A percentile compares a stretch with the other conserved stretches of the same genome.
phyloP scores from a whole-genome alignment of 2,888 invertebrate genomes.

The Torymus tubicola region DNA sequence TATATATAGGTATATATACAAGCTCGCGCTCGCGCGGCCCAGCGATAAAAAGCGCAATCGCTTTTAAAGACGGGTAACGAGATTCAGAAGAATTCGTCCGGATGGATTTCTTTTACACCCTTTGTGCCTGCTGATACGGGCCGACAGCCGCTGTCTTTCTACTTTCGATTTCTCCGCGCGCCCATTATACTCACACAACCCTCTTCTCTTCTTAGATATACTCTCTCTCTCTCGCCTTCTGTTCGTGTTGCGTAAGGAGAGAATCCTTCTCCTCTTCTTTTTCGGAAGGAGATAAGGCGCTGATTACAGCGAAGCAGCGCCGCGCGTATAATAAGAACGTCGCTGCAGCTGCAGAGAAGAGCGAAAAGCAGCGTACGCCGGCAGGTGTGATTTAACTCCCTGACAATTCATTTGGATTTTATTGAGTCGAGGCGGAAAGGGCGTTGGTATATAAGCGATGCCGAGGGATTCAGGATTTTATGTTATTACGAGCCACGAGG shows the following conservation, averaged over 20 bases:
- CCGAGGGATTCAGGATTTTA: too few relatives aligned
- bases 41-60: conserved; percentile 41
- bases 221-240: background rate
- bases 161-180: background rate
- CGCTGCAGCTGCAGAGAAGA: too few relatives aligned
- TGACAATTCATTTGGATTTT: conserved; percentile 8
- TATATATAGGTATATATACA: background rate
- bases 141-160: conserved; percentile 28
- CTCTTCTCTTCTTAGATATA: conserved; percentile 25
- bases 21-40: background rate
- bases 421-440: background rate
- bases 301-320: too few relatives aligned
- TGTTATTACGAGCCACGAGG: too few relatives aligned
- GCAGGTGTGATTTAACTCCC: conserved; percentile 2
- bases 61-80: conserved; percentile 46
- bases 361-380: conserved; percentile 2
- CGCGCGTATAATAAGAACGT: too few relatives aligned
- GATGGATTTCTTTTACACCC: conserved; percentile 51
- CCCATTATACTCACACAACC: conserved; percentile 16
- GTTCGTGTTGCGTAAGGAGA: too few relatives aligned
- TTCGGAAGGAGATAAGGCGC: too few relatives aligned
- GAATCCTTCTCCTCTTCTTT: too few relatives aligned
- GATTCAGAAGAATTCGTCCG: conserved; percentile 44
- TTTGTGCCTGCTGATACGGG: conserved; percentile 45
- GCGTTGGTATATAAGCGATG: too few relatives aligned